Evolutionary conservation across 2,113 vertebrate species (phyloP), one percentile per base, ranked within the genome.

Genomic region (Acanthochromis polyacanthus): DNA sequence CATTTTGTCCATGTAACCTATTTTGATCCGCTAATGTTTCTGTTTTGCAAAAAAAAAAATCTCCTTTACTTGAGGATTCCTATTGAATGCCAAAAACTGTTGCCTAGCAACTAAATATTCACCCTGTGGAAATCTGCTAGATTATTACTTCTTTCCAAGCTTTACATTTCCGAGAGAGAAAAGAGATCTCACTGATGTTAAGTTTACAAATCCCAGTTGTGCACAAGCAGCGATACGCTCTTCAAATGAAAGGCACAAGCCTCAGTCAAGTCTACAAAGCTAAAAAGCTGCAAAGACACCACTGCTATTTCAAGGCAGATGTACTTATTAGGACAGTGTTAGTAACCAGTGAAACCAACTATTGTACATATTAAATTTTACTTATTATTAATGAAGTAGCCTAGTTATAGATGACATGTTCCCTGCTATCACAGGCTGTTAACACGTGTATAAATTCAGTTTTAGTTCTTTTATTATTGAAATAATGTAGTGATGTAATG

Each of bases 71-170:
- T 84, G 59, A 91, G 80, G 81, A 64, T 74, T 88, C 76, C 75
- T 71, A 53, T 85, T 30, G 36, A 88, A 94, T 86, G 89, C 85
- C 80, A 90, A 91, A 86, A 93, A 90, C 76, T 32, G 93, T 94
- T 93, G 90, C 93, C 83, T 91, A 91, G 94, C 91, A 94, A 94
- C 93, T 88, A 90, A 89, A 93, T 87, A 90, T 90, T 90, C 85
- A 82, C 87, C 84, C 78, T 77, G 86, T 75, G 89, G 88, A 94
- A 87, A 91, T 89, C 74, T 6, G 36, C 43, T 56, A 68, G 64
- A 89, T 89, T 89, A 89, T 85, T 81, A 86, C 88, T 75, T 90
- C 65, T 82, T 82, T 80, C 69, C 71, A 85, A 88, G 75, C 89
- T 89, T 83, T 82, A 81, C 53, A 85, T 86, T 87, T 88, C 61